Evolutionary conservation across 2,888 invertebrate species (phyloP), one percentile per base, ranked within the genome.

Genomic region (Calliphora vomitoria): DNA sequence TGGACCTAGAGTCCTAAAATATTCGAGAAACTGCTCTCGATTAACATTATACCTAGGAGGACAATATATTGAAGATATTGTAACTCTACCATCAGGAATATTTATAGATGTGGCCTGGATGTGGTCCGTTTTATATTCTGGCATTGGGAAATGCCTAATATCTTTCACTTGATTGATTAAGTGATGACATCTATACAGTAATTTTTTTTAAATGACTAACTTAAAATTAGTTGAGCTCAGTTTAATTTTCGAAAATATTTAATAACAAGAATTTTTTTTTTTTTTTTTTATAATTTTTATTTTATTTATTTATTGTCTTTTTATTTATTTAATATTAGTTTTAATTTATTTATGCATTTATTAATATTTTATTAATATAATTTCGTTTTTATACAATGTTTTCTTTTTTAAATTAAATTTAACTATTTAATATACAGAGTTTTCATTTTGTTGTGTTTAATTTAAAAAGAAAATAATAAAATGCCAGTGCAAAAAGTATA

Each of bases 401-500:
- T 53, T 75, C 41, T 72, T 90, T 90, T 91, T 91, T 90, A 89
- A 91, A 89, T 88, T 91, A 90, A 92, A 92, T 92, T 93, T 90
- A 92, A 90, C 92, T 92, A 92, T 92, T 91, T 86, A 90, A 90
- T 92, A 90, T 92, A 92, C 92, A 92, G 89, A 86, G 85, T 74
- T 85, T 89, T 55, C 60, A 84, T 66, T 86, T 72, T 60, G 13
- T 78, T 82, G 47, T 18, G 44, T 74, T 58, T 84, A 58, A 60
- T 55, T 68, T 55, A 72, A 50, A 41, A 69, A 55, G 20, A 82
- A 72, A 81, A 82, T 62, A 71, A 76, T 80, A 87, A 84, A 78
- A 85, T 92, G 92, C 93, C 92, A 92, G 92, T 92, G 93, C 92
- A 92, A 92, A 92, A 92, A 91, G 92, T 90, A 81, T 86, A 72